Evolutionary conservation across 2,797 vertebrate genomes (phyloP), one percentile per base, ranked within the genome.

Genomic region (Amblyopsis hoosieri): DNA sequence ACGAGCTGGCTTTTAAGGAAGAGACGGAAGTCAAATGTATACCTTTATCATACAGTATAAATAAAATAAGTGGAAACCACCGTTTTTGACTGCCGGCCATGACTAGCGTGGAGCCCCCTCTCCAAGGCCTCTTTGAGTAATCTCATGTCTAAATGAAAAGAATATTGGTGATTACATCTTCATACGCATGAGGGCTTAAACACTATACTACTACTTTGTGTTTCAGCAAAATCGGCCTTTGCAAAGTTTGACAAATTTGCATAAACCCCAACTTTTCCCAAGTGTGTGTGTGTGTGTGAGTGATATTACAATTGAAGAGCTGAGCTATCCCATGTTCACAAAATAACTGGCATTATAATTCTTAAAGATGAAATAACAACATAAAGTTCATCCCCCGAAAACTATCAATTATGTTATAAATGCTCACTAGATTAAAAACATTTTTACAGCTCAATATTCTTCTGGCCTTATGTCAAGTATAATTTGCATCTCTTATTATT

Each of bases 131-230:
- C 1, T 19, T 42, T 14, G 37, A 73, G 69, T 61, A 75, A 77
- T 80, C 49, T 66, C 46, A 33, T 37, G 4, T 63, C 66, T 60
- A 67, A 79, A 69, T 72, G 67, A 73, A 75, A 77, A 81, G 69
- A 77, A 67, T 80, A 76, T 74, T 84, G 66, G 81, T 73, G 79
- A 84, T 77, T 70, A 71, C 74, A 62, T 73, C 62, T 57, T 47
- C 0, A 11, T 54, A 71, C 11, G 69, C 71, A 67, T 42, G 66
- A 65, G 0, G 12, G 76, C 62, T 66, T 75, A 59, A 57, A 66
- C 68, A 45, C 54, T 63, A 57, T 76, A 73, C 75, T 69, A 64
- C 19, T 23, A 37, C 33, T 37, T 37, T 37, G 60, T 69, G 54
- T 51, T 53, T 84, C 71, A 85, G 80, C 73, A 73, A 56, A 76